Evolutionary conservation across 2,113 vertebrate species (phyloP), one percentile per base, ranked within the genome.

Genomic region (Axis porcinus): DNA sequence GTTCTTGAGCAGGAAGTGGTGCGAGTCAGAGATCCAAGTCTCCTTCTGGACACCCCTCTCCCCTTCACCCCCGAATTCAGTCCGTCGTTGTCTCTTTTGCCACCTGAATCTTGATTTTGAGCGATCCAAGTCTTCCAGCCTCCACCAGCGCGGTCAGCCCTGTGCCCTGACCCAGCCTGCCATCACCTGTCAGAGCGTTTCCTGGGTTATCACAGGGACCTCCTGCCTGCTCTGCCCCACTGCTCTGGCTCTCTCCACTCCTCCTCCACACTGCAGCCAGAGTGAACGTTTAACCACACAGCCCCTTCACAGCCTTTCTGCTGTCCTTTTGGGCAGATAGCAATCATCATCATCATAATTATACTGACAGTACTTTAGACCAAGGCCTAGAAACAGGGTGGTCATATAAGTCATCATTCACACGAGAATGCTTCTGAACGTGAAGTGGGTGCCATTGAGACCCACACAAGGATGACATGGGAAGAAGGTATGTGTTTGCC

Each of bases 401-500:
- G 12, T 15, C 25, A 1, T 74, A 19, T 7, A 19, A 11, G 12
- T 28, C 14, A 28, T 21, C 11, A 3, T 45, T 86, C 40, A 30
- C 15, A 2, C 0, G 5, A 16, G n/a, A 21, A 30, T 5, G 36
- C 23, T 55, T 83, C 27, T 19, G 64, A 60, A 12, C 25, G 64
- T 10, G 30, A 5, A 67, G n/a, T 25, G 52, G 19, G 7, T 6
- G 0, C 40, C n/a, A 1, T 1, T 52, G 33, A 23, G 21, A 64
- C 2, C 76, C 64, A 33, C 14, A 3, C 57, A 8, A 40, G 21
- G 21, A 21, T 33, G 45, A 7, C 4, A 1, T 36, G 79, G 62
- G 17, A n/a, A n/a, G 28, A 16, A 9, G 30, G 2, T 3, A 2
- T 36, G 36, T 0, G 19, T 11, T 25, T 11, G n/a, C 47, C 52